Evolutionary conservation across 2,797 vertebrate species (phyloP).

Genomic region (Buceros bicornis): DNA sequence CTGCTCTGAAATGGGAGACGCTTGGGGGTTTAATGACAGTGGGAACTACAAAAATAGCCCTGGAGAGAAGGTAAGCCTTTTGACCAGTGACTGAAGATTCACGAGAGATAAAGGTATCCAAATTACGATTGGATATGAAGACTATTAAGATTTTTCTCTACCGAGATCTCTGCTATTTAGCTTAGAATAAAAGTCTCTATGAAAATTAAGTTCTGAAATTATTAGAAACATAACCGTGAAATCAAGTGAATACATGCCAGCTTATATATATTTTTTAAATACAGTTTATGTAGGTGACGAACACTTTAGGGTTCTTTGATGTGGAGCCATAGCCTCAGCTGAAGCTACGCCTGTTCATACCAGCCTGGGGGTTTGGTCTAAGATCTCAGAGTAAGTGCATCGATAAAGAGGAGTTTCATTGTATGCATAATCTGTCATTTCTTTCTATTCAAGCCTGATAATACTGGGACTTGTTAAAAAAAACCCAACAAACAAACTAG

Average conservation of each 20-base stretch:
- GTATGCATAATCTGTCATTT: not conserved
- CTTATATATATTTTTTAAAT: not conserved
- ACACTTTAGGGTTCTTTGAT: slow-evolving; percentile 38
- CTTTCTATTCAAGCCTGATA: not conserved
- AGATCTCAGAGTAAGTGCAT: not conserved
- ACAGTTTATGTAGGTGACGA: slow-evolving; percentile 33
- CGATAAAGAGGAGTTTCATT: not conserved
- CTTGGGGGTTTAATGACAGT: not conserved
- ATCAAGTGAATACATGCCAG: slow-evolving; percentile 7
- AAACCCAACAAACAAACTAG: not conserved
- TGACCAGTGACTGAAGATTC: not conserved
- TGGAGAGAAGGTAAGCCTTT: not conserved
- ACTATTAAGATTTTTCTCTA: not conserved
- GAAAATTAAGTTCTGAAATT: slow-evolving; percentile 11
- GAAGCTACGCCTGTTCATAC: not conserved
- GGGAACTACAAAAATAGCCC: not conserved
- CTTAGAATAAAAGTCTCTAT: not conserved
- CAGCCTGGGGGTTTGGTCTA: slow-evolving; percentile 8
- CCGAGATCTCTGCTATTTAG: not conserved
- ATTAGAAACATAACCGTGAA: not conserved
- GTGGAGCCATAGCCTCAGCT: slow-evolving; percentile 5
- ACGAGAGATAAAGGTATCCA: not conserved
- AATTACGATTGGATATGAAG: not conserved
- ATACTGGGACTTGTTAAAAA: not conserved
- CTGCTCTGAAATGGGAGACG: not conserved